Percentiles rank a stretch among this genome's conserved stretches.
Conservation (phyloP, 1,140 invertebrate species). For the Glossosoma conforme region DNA sequence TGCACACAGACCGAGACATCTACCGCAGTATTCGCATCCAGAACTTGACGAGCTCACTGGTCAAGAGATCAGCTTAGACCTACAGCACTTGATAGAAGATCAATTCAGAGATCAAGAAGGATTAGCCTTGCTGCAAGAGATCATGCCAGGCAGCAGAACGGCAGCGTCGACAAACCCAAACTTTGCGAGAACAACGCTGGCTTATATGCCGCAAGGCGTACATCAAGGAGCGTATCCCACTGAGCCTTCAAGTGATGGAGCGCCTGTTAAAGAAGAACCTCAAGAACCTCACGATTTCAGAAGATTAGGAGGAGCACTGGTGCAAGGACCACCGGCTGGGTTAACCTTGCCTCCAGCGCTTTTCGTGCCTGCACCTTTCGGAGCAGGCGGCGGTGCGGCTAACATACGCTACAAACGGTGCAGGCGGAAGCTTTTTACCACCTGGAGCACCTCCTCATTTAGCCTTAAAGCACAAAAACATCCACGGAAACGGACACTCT, state of each 20-base stretch:
- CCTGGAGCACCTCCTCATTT: conserved; percentile 54
- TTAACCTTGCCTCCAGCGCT: conserved; percentile 39
- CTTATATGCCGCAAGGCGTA: conserved; percentile 87
- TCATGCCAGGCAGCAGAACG: conserved; percentile 59
- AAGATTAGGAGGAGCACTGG: conserved; percentile 32
- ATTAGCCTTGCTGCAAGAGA: conserved; percentile 71
- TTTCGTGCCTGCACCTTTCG: conserved; percentile 36
- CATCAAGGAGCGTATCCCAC: conserved; percentile 72
- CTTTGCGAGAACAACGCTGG: conserved; percentile 62
- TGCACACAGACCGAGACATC: conserved; percentile 40
- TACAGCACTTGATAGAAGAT: conserved; percentile 85
- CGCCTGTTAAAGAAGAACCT: conserved; percentile 78
- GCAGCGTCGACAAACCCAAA: conserved; percentile 47
- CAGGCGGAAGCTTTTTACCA: conserved; percentile 47
- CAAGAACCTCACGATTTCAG: conserved; percentile 70
- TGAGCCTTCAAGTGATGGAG: conserved; percentile 55
- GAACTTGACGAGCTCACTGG: conserved; percentile 83
- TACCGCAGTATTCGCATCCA: conserved; percentile 61
- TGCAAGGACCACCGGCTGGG: conserved; percentile 44
- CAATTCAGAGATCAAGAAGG: conserved; percentile 72
- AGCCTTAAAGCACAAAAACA: conserved; percentile 64
- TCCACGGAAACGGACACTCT: conserved; percentile 53
- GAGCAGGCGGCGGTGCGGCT: conserved; percentile 44
- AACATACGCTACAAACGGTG: conserved; percentile 44
- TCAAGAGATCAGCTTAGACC: conserved; percentile 82